phyloP scores from a whole-genome alignment of 2,888 invertebrate genomes.

The Spodoptera picta region DNA sequence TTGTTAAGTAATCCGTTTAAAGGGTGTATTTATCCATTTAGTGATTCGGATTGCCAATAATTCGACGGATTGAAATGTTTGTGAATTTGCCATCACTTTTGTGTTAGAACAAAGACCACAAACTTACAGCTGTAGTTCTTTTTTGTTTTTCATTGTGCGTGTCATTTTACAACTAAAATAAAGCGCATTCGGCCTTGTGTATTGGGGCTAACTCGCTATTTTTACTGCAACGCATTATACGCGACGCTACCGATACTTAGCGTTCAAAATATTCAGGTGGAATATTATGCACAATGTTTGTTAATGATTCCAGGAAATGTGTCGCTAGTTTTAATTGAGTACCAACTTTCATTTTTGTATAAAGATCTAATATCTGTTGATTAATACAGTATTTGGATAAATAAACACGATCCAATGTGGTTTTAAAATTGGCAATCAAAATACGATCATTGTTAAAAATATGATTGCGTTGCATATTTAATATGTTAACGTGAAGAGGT shows the following conservation, averaged over 20 bases:
- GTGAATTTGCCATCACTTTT: conserved; percentile 9
- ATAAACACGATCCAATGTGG: no score
- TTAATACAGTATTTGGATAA: no score
- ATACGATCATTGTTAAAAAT: no score
- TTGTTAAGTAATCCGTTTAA: not conserved
- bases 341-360: no score
- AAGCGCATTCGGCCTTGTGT: conserved; percentile 62
- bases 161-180: conserved; percentile 64
- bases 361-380: no score
- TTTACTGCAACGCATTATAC: conserved; percentile 67
- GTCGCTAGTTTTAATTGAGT: no score
- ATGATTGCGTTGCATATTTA: no score
- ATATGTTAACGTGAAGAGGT: no score
- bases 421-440: no score
- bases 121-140: conserved; percentile 11
- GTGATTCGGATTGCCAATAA: no score
- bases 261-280: conserved; percentile 22
- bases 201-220: conserved; percentile 71
- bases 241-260: conserved; percentile 21
- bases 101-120: conserved; percentile 17
- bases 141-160: conserved; percentile 35
- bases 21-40: no score
- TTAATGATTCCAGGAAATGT: no score
- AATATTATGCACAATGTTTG: not conserved
- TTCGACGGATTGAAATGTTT: not conserved